A percentile compares a stretch with the other conserved stretches of the same genome.
Evolutionary conservation across 1,140 invertebrate species (phyloP).

Genomic region (Microvelia longipes): DNA sequence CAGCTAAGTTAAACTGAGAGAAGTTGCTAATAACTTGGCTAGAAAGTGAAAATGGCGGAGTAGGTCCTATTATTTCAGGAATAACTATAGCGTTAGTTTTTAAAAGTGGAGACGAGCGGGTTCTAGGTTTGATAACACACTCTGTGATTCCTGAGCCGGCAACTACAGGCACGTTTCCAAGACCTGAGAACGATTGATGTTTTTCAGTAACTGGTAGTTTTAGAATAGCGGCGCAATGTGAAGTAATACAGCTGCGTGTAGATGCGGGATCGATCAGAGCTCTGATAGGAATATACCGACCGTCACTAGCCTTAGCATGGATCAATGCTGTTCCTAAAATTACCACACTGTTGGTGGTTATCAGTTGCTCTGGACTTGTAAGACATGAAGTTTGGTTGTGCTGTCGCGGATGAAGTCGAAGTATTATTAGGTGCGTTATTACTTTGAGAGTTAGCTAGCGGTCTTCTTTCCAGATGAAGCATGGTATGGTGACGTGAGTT

Average conservation of each 20-base stretch:
- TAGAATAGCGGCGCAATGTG: neutral
- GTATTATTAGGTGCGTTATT: no score
- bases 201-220: neutral
- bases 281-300: neutral
- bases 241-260: neutral
- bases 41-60: neutral
- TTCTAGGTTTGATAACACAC: neutral
- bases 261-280: neutral
- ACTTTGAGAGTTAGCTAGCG: no score
- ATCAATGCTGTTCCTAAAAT: neutral
- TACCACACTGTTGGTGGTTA: neutral
- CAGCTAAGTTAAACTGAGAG: neutral
- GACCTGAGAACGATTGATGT: neutral
- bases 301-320: neutral
- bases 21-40: neutral
- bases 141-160: neutral
- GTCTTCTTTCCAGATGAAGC: no score
- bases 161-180: neutral
- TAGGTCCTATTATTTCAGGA: neutral
- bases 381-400: neutral
- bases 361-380: neutral
- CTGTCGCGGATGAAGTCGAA: neutral
- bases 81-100: neutral
- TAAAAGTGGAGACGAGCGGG: neutral
- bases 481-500: no score